Percentiles rank a stretch among this genome's conserved stretches.
Evolutionary conservation across 2,113 vertebrate genomes (phyloP).

Genomic region (Bombycilla garrulus): DNA sequence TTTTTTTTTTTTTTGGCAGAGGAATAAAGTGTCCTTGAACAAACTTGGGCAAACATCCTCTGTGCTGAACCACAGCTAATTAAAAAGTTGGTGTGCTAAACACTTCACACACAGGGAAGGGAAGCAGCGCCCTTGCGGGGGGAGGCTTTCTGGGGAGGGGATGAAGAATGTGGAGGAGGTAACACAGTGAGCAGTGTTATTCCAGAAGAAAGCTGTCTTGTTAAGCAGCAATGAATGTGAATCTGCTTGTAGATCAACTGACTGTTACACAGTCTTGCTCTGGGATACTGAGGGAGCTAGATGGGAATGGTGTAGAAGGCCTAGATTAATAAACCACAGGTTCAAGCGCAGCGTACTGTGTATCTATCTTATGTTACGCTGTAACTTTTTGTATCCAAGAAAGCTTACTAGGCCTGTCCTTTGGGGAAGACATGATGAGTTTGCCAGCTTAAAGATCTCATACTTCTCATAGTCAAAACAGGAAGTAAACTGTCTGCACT

Average conservation of each 20-base stretch:
- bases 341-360: not conserved
- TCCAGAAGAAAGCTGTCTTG: not conserved
- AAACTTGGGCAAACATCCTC: constrained; percentile 4
- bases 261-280: not conserved
- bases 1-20: constrained; percentile 6
- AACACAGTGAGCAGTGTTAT: not conserved
- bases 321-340: not conserved
- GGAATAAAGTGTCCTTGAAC: constrained; percentile 29
- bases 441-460: not conserved
- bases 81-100: constrained; percentile 28
- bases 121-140: not conserved
- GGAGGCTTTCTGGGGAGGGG: not conserved
- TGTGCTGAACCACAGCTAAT: not conserved
- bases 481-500: not conserved
- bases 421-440: not conserved
- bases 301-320: not conserved
- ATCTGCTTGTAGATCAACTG: not conserved
- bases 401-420: not conserved
- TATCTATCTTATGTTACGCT: not conserved
- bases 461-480: not conserved
- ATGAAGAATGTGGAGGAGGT: not conserved
- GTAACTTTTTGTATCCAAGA: not conserved
- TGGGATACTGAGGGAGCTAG: not conserved
- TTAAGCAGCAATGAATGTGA: not conserved
- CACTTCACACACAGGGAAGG: not conserved